Evolutionary conservation across 2,888 invertebrate genomes (phyloP), one percentile per base, ranked within the genome.

Genomic region (Troilus luridus): DNA sequence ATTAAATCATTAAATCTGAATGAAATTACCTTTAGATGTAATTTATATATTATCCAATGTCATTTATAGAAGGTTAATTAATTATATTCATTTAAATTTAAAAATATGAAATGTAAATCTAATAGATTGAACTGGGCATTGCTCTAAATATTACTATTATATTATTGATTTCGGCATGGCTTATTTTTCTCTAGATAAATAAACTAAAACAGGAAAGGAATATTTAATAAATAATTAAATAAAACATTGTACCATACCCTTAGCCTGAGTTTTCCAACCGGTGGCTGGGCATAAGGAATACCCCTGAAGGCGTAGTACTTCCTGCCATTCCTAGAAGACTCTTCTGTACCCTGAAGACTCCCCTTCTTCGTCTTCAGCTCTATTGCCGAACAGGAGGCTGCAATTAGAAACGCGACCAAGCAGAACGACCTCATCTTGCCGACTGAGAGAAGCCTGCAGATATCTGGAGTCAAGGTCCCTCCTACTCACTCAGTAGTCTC

Each of bases 251-350:
- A 41, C 1, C 72, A 77, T 62, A 90, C 90, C 90, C 72, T 90
- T 0, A 90, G 21, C 85, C 90, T 77, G 11, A 90, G 90, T 21
- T 24, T 67, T 24, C 90, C 90, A 12, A 90, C 24, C 21, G 90
- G 90, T 41, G 90, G 85, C 14, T 85, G 77, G 10, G 90, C 90
- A 77, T 81, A 90, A 3, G 90, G 90, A 41, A 90, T 56, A 12
- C 60, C 60, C 27, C 72, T 90, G 85, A 90, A 90, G 59, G 90
- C 77, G 59, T 81, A 90, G 60, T 81, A 90, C 27, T 56, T 85
- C 60, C 81, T 77, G 60, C 90, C 90, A 58, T 67, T 72, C 56
- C 90, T 90, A 21, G 90, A 90, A 58, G 41, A 41, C 24, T 58
- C 72, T 14, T 64, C 24, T 12, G 64, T 72, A n/a, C 90, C 90